These are phyloP conservation scores for Phycodurus eques DNA, from an alignment of 2,113 vertebrate species.

Conservation along the genomic window DNA sequence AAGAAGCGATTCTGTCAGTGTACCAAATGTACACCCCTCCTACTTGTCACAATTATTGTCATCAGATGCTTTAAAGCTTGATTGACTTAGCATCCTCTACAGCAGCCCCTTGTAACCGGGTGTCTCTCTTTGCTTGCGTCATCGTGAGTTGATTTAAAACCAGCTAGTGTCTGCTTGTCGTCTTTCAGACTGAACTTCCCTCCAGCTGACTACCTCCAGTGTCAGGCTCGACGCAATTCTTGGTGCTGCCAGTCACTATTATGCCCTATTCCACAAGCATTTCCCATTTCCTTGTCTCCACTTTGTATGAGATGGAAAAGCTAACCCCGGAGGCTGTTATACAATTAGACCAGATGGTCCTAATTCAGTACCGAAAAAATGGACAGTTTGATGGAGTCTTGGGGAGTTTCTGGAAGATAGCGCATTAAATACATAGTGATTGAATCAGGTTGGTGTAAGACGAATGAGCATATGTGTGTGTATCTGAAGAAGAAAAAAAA, in stretches of 20 bases:
- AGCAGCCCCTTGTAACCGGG: conserved; percentile 36
- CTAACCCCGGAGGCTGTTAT: conserved; percentile 59
- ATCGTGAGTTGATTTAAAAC: conserved; percentile 54
- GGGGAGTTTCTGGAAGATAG: conserved; percentile 18
- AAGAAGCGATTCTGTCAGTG: conserved; percentile 35
- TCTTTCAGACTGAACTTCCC: conserved; percentile 52
- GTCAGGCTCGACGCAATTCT: conserved; percentile 49
- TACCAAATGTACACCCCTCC: conserved; percentile 51
- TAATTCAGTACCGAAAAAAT: conserved; percentile 47
- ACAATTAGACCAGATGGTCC: conserved; percentile 63
- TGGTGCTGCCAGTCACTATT: conserved; percentile 64
- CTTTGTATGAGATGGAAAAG: conserved; percentile 63
- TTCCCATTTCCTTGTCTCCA: conserved; percentile 67
- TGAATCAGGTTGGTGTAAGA: neutral
- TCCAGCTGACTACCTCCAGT: conserved; percentile 47
- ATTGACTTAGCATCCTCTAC: conserved; percentile 65
- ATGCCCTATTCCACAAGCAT: conserved; percentile 61
- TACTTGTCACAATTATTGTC: conserved; percentile 61
- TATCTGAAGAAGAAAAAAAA: conserved; percentile 6
- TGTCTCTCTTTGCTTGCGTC: conserved; percentile 30
- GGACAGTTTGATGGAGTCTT: conserved; percentile 50
- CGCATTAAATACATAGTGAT: conserved; percentile 1
- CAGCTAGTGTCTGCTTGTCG: conserved; percentile 38
- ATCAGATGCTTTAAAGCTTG: conserved; percentile 67
- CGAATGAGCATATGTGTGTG: neutral